Base-by-base conservation (phyloP, 2,797 vertebrate genomes). In the Hippoglossus hippoglossus region DNA sequence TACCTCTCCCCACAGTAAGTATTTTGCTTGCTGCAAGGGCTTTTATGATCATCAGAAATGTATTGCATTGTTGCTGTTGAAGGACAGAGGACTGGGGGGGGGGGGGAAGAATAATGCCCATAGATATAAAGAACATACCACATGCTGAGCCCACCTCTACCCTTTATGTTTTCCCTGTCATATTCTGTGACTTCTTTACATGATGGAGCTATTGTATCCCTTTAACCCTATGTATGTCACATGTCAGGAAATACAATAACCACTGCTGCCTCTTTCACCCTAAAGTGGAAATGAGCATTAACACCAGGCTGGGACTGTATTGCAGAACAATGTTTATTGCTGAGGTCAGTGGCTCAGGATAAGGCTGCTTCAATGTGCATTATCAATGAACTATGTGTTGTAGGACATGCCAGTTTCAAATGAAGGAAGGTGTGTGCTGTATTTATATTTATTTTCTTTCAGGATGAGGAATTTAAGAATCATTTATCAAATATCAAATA, bases 1-100 rank as follows among this genome's bases (percentile, higher is more conserved):
- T 39, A 67, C 47, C n/a, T 57, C 71, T 67, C 63, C 61, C 71
- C 71, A 31, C 62, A 70, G 58, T 41, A 49, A 75, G 66, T 50
- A 28, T 61, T 66, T 47, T 63, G 67, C 68, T 60, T 84, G 22
- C 46, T 82, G 80, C 72, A 59, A 60, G 62, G 50, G 64, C 70
- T 83, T 84, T 69, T 86, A 87, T 89, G 92, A 84, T 87, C 85
- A 88, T 88, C 88, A 85, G 81, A 91, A 86, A 91, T 91, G 83
- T 93, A 93, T 93, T 93, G 87, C 87, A 88, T 81, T 91, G 89
- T 92, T 91, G 85, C 90, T 90, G 89, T 77, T 88, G 90, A 94
- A 94, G 93, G 93, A 91, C 91, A 90, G 87, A 90, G 80, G 84
- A 81, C 22, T 57, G 39, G 69, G 39, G 52, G 31, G 25, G 62